phyloP scores from a whole-genome alignment of 2,888 invertebrate species.

The Eudasyphora cyanicolor region DNA sequence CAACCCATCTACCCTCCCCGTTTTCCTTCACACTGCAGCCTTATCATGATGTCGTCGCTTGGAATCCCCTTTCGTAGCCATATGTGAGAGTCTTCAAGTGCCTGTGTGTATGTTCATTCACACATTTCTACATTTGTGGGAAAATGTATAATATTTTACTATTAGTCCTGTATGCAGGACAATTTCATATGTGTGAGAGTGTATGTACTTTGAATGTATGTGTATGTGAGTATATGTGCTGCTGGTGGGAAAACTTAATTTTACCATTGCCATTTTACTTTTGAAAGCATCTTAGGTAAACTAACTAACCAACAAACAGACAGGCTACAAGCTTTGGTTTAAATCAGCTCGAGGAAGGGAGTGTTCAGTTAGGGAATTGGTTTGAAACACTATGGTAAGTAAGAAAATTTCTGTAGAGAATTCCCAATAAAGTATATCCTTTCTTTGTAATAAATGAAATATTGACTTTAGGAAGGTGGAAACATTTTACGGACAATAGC shows the following conservation, averaged over 20 bases:
- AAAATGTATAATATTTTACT: constrained; percentile 27
- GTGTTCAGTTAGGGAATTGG: too few relatives aligned
- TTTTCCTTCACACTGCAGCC: not conserved
- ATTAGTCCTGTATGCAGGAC: constrained; percentile 11
- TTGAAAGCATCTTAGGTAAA: constrained; percentile 50
- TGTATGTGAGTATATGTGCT: not conserved
- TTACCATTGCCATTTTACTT: constrained; percentile 35
- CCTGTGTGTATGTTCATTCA: not conserved
- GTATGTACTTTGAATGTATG: not conserved
- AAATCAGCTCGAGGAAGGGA: not conserved
- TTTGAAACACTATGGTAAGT: too few relatives aligned
- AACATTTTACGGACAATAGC: too few relatives aligned
- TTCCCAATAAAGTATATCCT: too few relatives aligned
- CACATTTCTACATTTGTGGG: constrained; percentile 7
- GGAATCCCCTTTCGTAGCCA: not conserved
- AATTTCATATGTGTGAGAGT: not conserved
- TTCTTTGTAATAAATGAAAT: too few relatives aligned
- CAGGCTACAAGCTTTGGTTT: constrained; percentile 23
- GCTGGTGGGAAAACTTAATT: constrained; percentile 38
- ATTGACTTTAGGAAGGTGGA: too few relatives aligned
- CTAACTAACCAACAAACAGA: constrained; percentile 41
- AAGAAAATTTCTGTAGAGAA: too few relatives aligned
- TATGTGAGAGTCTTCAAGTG: not conserved
- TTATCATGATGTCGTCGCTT: not conserved
- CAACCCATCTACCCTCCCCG: not conserved